A percentile compares a stretch with the other conserved stretches of the same genome.
These are phyloP conservation scores for Adrianichthys oophorus DNA, from an alignment of 2,797 vertebrate species.

Conservation along the genomic window DNA sequence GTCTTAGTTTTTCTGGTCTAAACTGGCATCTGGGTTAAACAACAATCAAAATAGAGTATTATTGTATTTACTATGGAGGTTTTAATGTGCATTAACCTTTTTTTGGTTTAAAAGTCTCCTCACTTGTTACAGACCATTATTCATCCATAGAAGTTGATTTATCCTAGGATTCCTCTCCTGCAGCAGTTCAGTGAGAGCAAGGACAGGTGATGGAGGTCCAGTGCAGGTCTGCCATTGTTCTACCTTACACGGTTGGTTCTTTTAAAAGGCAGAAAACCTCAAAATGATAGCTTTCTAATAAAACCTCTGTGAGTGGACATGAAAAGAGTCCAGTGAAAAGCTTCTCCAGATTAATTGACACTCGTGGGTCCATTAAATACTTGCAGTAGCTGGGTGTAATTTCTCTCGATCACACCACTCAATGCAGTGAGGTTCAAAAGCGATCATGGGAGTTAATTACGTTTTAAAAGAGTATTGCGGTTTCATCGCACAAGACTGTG, in stretches of 20 bases:
- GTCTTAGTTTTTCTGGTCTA: no score
- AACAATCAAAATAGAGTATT: no score
- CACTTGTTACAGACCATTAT: no score
- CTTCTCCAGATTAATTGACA: slow-evolving; percentile 70
- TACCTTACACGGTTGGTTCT: slow-evolving; percentile 36
- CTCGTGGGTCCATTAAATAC: slow-evolving; percentile 70
- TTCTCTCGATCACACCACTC: slow-evolving; percentile 66
- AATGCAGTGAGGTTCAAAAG: slow-evolving; percentile 62
- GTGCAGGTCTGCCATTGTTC: slow-evolving; percentile 37
- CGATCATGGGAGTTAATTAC: slow-evolving; percentile 73
- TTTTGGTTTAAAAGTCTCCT: no score
- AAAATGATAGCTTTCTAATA: slow-evolving; percentile 59
- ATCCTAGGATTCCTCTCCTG: neutral
- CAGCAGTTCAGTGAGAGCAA: slow-evolving; percentile 12
- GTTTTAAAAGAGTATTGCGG: slow-evolving; percentile 59
- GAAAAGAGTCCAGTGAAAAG: slow-evolving; percentile 62
- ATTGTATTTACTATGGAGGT: no score
- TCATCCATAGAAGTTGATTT: no score
- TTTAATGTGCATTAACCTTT: no score
- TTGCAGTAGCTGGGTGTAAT: slow-evolving; percentile 49
- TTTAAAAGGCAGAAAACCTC: slow-evolving; percentile 38
- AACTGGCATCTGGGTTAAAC: no score
- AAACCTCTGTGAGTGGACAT: slow-evolving; percentile 58
- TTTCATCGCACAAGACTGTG: slow-evolving; percentile 56
- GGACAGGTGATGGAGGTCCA: slow-evolving; percentile 36